Evolutionary conservation across 2,888 invertebrate species (phyloP).

Genomic region (Theretra japonica): DNA sequence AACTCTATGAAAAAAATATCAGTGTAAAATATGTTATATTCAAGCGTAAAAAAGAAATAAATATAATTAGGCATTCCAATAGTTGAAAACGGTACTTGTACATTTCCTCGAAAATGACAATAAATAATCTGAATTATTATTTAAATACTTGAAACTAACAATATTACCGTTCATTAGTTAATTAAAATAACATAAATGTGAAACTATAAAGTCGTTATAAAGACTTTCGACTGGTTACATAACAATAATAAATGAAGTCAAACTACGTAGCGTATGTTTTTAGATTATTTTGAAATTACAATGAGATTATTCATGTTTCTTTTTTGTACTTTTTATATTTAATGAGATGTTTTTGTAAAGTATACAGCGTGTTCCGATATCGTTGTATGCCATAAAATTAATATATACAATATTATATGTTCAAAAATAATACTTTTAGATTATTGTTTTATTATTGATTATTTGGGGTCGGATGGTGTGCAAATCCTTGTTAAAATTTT

Average conservation of each 20-base stretch:
- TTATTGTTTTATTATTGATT: conserved; percentile 54
- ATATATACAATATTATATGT: conserved; percentile 65
- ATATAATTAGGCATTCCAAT: too few relatives aligned
- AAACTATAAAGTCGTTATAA: conserved; percentile 1
- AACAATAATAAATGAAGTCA: conserved; percentile 52
- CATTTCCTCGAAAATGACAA: too few relatives aligned
- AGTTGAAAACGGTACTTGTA: too few relatives aligned
- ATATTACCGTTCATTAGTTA: too few relatives aligned
- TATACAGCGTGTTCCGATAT: conserved; percentile 33
- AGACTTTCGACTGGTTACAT: conserved; percentile 29
- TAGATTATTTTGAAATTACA: conserved; percentile 80
- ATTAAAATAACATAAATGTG: neutral
- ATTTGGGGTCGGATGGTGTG: conserved; percentile 15
- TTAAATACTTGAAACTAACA: too few relatives aligned
- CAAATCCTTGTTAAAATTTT: conserved; percentile 14
- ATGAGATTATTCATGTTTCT: conserved; percentile 80
- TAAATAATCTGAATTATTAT: too few relatives aligned
- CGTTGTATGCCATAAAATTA: conserved; percentile 55
- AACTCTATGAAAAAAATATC: too few relatives aligned
- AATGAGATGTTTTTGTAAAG: conserved; percentile 62
- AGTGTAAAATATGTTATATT: too few relatives aligned
- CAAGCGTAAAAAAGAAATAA: too few relatives aligned
- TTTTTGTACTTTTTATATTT: conserved; percentile 75
- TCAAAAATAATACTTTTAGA: conserved; percentile 56
- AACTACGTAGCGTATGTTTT: conserved; percentile 49